Base-by-base conservation (phyloP, 2,113 vertebrate species). In the Enhydra lutris region DNA sequence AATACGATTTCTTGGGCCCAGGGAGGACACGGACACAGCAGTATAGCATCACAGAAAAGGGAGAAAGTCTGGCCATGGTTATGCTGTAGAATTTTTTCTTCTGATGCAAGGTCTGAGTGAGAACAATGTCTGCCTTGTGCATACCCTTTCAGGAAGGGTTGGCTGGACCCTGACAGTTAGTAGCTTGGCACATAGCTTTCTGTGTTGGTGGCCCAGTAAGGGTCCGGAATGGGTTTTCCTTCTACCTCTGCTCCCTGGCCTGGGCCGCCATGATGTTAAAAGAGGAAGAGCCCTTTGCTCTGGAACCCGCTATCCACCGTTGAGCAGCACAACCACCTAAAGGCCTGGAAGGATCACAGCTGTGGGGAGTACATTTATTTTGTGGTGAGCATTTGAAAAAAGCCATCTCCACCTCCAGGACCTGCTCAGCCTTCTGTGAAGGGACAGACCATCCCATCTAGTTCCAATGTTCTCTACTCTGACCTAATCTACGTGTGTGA, bases 71-170 rank as follows among this genome's bases (percentile, higher is more conserved):
- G 55, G 69, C 12, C 23, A 10, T 52, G n/a, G 31, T 29, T 81
- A n/a, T 6, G 13, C 71, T 7, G 6, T 17, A 42, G 45, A 45
- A 14, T 47, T 69, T 80, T 92, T 67, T 92, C 88, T 55, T 92
- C 83, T 39, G 63, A 81, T 39, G 57, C 36, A 8, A 90, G 86
- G 63, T 96, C 97, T 96, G 90, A 83, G 52, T 78, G 63, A 95
- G 94, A 87, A 98, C 97, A 97, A 87, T 65, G 47, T 31, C 57
- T 55, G 86, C 91, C 83, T 91, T 97, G 82, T 97, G 67, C 6
- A 0, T n/a, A 26, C 34, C 34, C 34, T 84, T 26, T 81, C 63
- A 84, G 80, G 52, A 96, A 92, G 90, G 24, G 57, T 50, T 61
- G 23, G 21, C 95, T 71, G 63, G 69, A 93, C 80, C 65, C 95